Conservation (phyloP, 2,888 invertebrate species). For the Caenorhabditis becei region DNA sequence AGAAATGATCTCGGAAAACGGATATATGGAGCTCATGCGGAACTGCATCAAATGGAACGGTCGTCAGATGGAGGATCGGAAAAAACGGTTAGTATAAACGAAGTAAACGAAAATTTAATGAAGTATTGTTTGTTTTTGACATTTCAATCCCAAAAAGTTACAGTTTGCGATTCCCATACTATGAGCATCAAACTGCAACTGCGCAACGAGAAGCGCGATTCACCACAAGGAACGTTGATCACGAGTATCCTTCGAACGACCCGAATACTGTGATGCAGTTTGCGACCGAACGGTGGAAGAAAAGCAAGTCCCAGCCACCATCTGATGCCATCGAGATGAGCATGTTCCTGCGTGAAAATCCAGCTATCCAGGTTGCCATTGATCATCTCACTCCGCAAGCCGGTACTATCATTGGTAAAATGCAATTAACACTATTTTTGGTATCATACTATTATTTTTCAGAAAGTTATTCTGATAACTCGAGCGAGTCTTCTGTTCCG, state of each 20-base stretch:
- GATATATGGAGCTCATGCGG: conserved; percentile 79
- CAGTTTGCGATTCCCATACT: conserved; percentile 71
- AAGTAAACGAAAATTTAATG: conserved; percentile 4
- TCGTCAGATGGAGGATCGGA: conserved; percentile 71
- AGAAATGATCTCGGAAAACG: conserved; percentile 74
- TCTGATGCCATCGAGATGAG: conserved; percentile 78
- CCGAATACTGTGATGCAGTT: conserved; percentile 74
- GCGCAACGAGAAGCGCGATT: conserved; percentile 75
- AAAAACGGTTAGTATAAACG: conserved; percentile 57
- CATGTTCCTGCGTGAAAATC: conserved; percentile 77
- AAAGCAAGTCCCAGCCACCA: conserved; percentile 69
- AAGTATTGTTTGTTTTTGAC: background rate
- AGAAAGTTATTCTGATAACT: conserved; percentile 53
- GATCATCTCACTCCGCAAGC: conserved; percentile 60
- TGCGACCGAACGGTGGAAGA: conserved; percentile 75
- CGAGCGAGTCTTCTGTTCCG: conserved; percentile 44
- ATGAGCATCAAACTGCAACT: conserved; percentile 80
- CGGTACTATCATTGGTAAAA: conserved; percentile 14
- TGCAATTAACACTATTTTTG: background rate
- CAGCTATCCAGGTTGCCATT: conserved; percentile 71
- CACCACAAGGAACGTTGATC: conserved; percentile 68
- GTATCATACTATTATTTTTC: conserved; percentile 10
- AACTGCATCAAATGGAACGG: conserved; percentile 80
- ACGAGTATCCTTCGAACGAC: conserved; percentile 67
- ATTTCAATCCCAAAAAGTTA: conserved; percentile 24